A percentile compares a stretch with the other conserved stretches of the same genome.
phyloP scores from a whole-genome alignment of 2,797 vertebrate genomes.

The Microctenopoma lineatum region DNA sequence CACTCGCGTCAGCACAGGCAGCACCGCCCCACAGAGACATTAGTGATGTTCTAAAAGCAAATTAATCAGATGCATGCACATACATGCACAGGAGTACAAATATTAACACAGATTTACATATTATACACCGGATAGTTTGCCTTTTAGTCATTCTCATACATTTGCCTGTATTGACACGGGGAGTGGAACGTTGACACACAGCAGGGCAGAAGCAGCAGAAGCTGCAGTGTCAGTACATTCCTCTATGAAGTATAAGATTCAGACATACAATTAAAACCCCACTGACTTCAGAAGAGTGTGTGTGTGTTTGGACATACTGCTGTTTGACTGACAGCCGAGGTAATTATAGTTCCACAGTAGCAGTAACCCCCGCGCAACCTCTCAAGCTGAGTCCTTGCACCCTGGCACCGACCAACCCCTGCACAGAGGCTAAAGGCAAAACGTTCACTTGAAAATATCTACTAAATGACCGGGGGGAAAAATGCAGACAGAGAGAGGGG shows the following conservation, averaged over 20 bases:
- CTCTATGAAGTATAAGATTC: slow-evolving; percentile 15
- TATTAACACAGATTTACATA: slow-evolving; percentile 23
- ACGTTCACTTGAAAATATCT: slow-evolving; percentile 49
- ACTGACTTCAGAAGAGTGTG: slow-evolving; percentile 24
- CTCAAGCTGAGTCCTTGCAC: slow-evolving; percentile 63
- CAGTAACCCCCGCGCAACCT: slow-evolving; percentile 71
- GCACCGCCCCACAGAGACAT: slow-evolving; percentile 28
- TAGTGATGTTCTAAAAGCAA: neutral
- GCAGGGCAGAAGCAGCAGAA: neutral
- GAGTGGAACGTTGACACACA: neutral
- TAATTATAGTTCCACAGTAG: slow-evolving; percentile 76
- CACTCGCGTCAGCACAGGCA: slow-evolving; percentile 31
- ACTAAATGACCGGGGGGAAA: slow-evolving; percentile 24
- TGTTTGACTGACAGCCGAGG: slow-evolving; percentile 76
- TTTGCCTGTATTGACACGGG: slow-evolving; percentile 7
- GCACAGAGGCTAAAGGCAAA: slow-evolving; percentile 52
- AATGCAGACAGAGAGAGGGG: neutral
- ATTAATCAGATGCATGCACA: slow-evolving; percentile 10
- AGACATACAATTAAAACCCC: slow-evolving; percentile 33
- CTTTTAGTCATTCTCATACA: slow-evolving; percentile 5
- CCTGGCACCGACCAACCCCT: slow-evolving; percentile 49
- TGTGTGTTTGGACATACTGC: slow-evolving; percentile 24
- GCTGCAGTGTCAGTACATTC: slow-evolving; percentile 2
- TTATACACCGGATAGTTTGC: slow-evolving; percentile 5
- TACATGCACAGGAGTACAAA: slow-evolving; percentile 4